Base-by-base conservation (phyloP, 1,140 invertebrate genomes). In the Helicoverpa zea region DNA sequence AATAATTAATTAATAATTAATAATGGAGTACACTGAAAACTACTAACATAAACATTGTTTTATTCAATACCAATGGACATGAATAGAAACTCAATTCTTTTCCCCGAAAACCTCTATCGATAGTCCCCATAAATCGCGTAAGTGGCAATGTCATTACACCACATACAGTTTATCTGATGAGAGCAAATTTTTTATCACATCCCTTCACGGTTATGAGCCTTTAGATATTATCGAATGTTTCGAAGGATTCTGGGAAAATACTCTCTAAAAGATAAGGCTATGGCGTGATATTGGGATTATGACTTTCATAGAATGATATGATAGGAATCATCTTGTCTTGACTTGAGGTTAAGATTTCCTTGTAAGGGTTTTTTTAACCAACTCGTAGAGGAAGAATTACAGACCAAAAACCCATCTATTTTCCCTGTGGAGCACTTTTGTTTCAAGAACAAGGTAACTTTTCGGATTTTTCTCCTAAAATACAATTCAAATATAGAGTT, bases 141-240 rank as follows among this genome's bases (percentile, higher is more conserved):
- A 73, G 30, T 43, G 70, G 2, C 52, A 9, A 43, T 73, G 52
- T 73, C 54, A 73, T 58, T 58, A 56, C 30, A 18, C 29, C 16
- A 4, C 52, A 51, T 54, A 16, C 66, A 70, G 18, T 70, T n/a
- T 73, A 73, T 73, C 70, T 73, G 51, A 73, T 73, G 51, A 56
- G 14, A 16, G 51, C 70, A 73, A 73, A 56, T 73, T 73, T 73
- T 70, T 73, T 56, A 56, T 43, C 51, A 56, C 30, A 35, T n/a
- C 51, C 30, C 54, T 18, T 35, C 14, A 73, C n/a, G 23, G 52
- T 16, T 73, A 58, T 72, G 52, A 54, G 43, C 14, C 70, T 30
- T 12, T 16, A 10, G 70, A 73, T 73, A 16, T 43, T 73, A 73
- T 73, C 52, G 30, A 18, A 12, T 58, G 29, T n/a, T 35, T 30